Percentiles rank a stretch among this genome's conserved stretches.
phyloP scores from a whole-genome alignment of 35 echinoderm and acorn worm genomes.

The Heliocidaris tuberculata region DNA sequence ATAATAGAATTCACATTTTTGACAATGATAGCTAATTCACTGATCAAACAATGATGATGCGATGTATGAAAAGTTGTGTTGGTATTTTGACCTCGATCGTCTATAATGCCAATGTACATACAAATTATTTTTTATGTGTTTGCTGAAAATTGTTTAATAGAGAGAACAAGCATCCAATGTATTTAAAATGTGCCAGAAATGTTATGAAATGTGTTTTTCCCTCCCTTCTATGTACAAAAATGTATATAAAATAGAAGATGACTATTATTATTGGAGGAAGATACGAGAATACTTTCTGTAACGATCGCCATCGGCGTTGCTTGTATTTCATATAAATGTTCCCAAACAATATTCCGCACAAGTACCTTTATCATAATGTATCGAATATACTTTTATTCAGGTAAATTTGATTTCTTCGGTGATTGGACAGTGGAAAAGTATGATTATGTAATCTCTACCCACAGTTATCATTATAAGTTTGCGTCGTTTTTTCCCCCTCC shows the following conservation, averaged over 20 bases:
- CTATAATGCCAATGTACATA: not conserved
- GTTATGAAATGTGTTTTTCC: not conserved
- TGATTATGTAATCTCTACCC: not conserved
- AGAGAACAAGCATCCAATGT: not conserved
- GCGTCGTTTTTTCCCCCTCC: not conserved
- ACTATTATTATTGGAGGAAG: not conserved
- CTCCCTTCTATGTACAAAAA: not conserved
- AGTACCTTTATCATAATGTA: not conserved
- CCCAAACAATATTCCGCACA: no score
- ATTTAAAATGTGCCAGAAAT: not conserved
- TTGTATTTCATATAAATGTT: no score
- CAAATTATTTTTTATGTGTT: slow-evolving; percentile 19
- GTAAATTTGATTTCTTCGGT: not conserved
- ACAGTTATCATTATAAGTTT: not conserved
- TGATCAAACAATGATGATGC: not conserved
- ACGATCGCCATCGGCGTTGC: not conserved
- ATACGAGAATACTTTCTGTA: not conserved
- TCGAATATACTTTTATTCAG: not conserved
- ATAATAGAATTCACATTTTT: not conserved
- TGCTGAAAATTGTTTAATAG: not conserved
- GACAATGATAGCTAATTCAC: not conserved
- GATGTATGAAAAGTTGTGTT: not conserved
- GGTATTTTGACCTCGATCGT: not conserved
- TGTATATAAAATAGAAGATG: not conserved
- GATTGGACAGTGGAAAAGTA: not conserved